phyloP scores from a whole-genome alignment of 2,888 invertebrate species.

The Scrobipalpa costella region DNA sequence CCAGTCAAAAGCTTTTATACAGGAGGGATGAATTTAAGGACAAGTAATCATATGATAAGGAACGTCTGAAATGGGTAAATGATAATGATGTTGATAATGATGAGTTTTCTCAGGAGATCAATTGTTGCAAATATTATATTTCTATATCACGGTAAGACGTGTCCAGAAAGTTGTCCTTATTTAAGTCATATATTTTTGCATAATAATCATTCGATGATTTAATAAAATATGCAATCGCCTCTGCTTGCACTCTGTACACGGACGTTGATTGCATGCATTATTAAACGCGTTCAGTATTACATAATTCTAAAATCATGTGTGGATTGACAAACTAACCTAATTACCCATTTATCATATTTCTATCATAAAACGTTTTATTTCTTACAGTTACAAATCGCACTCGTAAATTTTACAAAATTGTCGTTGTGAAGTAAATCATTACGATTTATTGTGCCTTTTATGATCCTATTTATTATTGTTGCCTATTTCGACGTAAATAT shows the following conservation, averaged over 20 bases:
- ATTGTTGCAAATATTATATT: too few species aligned
- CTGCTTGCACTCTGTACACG: not conserved
- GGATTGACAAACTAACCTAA: constrained; percentile 49
- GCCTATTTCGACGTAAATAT: not conserved
- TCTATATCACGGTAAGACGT: too few species aligned
- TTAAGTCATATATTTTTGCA: too few species aligned
- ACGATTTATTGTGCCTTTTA: not conserved
- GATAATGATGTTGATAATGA: too few species aligned
- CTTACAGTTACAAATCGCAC: constrained; percentile 3
- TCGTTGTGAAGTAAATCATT: not conserved
- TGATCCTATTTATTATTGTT: not conserved
- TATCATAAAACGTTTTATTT: constrained; percentile 15
- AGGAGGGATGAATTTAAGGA: too few species aligned
- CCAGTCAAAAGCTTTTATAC: too few species aligned
- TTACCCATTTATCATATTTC: constrained; percentile 35
- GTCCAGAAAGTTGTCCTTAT: too few species aligned
- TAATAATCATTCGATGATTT: not conserved
- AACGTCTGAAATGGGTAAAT: too few species aligned
- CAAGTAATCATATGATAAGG: too few species aligned
- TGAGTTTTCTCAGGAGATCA: too few species aligned
- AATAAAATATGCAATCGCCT: not conserved
- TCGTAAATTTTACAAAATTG: constrained; percentile 7
- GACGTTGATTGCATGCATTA: constrained; percentile 24
- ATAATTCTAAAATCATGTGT: constrained; percentile 42
- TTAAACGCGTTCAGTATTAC: constrained; percentile 47